These are phyloP conservation scores for Dolichoris vasculosae DNA, from an alignment of 1,140 invertebrate species.

Conservation along the genomic window DNA sequence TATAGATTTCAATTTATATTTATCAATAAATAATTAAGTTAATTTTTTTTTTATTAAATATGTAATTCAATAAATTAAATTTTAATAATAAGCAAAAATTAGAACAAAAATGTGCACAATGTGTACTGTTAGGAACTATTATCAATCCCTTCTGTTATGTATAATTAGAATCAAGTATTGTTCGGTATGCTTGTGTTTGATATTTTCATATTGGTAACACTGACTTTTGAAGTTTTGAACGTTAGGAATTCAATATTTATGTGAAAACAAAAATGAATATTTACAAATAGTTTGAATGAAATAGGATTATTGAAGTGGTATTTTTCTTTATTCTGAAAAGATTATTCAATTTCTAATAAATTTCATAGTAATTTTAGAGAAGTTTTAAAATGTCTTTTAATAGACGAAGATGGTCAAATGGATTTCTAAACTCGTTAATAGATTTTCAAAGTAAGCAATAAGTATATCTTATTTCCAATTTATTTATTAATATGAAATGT, in stretches of 20 bases:
- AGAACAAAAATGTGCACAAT: neutral
- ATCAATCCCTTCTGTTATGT: no score
- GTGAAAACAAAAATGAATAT: slow-evolving; percentile 18
- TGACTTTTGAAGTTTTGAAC: slow-evolving; percentile 44
- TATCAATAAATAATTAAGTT: no score
- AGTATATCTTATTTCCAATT: neutral
- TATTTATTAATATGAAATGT: no score
- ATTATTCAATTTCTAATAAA: neutral
- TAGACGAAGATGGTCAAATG: slow-evolving; percentile 41
- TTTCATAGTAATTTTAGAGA: neutral
- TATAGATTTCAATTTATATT: no score
- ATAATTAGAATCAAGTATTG: no score
- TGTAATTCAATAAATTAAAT: neutral
- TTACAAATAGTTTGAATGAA: neutral
- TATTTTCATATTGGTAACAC: neutral
- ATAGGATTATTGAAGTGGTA: neutral
- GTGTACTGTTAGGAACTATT: neutral
- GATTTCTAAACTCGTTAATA: slow-evolving; percentile 20
- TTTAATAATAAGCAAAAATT: neutral
- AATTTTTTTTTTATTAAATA: neutral
- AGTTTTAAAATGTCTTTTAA: slow-evolving; percentile 33
- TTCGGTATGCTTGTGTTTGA: neutral
- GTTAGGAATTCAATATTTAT: neutral
- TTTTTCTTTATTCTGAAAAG: neutral
- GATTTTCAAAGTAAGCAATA: slow-evolving; percentile 33